Evolutionary conservation across 2,113 vertebrate species (phyloP).

Genomic region (Delphinapterus leucas): DNA sequence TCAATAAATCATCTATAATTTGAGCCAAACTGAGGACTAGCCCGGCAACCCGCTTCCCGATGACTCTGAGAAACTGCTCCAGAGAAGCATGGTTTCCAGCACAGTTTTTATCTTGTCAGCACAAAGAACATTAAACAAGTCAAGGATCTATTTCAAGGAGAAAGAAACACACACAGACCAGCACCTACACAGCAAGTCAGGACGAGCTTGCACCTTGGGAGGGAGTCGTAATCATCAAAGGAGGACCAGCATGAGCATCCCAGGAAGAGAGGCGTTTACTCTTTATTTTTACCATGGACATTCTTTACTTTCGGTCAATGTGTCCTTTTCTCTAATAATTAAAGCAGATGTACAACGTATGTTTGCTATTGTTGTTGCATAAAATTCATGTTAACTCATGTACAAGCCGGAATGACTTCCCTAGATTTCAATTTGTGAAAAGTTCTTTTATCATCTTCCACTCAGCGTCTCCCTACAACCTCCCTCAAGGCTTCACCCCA

Average conservation of each 20-base stretch:
- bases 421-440: neutral
- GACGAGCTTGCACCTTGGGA: neutral
- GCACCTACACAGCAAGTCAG: neutral
- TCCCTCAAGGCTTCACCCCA: neutral
- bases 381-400: neutral
- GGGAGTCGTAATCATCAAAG: neutral
- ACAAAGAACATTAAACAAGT: neutral
- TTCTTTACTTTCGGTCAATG: neutral
- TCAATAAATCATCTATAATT: too few relatives aligned
- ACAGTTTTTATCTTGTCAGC: neutral
- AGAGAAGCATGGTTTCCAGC: neutral
- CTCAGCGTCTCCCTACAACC: neutral
- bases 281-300: neutral
- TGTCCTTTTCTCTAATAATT: neutral
- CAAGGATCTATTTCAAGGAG: neutral
- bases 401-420: neutral
- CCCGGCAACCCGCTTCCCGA: neutral
- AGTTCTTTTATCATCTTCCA: neutral
- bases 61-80: neutral
- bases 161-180: neutral
- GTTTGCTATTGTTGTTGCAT: neutral
- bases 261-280: neutral
- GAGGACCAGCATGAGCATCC: neutral
- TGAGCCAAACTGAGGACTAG: neutral
- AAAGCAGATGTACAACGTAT: neutral